phyloP scores from a whole-genome alignment of 2,113 vertebrate species.

The Sinocyclocheilus maitianheensis region DNA sequence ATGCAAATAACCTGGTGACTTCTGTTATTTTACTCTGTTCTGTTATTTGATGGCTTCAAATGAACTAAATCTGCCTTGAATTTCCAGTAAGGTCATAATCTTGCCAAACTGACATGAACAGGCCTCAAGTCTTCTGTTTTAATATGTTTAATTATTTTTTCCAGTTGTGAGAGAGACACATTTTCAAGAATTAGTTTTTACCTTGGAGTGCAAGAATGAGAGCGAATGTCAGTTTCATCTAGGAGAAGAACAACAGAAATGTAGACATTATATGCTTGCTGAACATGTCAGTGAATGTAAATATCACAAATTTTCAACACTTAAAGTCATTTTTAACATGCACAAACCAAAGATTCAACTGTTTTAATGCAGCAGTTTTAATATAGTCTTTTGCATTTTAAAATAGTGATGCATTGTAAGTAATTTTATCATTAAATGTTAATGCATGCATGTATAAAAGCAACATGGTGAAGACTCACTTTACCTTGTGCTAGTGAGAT shows the following conservation, averaged over 20 bases:
- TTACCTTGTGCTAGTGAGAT: slow-evolving; percentile 61
- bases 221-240: slow-evolving; percentile 72
- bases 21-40: neutral
- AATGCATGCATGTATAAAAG: neutral
- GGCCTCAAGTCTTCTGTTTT: neutral
- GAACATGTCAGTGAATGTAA: neutral
- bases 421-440: neutral
- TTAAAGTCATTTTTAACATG: neutral
- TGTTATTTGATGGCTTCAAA: too few species aligned
- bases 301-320: neutral
- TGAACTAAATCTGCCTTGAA: neutral
- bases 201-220: slow-evolving; percentile 77
- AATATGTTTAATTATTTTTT: neutral
- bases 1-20: neutral
- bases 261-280: neutral
- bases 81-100: neutral
- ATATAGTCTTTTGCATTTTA: neutral
- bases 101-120: neutral
- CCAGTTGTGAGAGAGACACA: neutral
- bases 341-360: neutral
- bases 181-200: slow-evolving; percentile 61
- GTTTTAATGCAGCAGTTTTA: neutral
- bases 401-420: neutral
- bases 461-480: slow-evolving; percentile 55
- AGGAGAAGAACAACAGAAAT: slow-evolving; percentile 53